Conservation (phyloP, 2,888 invertebrate species). For the Ennomos fuscantarius region DNA sequence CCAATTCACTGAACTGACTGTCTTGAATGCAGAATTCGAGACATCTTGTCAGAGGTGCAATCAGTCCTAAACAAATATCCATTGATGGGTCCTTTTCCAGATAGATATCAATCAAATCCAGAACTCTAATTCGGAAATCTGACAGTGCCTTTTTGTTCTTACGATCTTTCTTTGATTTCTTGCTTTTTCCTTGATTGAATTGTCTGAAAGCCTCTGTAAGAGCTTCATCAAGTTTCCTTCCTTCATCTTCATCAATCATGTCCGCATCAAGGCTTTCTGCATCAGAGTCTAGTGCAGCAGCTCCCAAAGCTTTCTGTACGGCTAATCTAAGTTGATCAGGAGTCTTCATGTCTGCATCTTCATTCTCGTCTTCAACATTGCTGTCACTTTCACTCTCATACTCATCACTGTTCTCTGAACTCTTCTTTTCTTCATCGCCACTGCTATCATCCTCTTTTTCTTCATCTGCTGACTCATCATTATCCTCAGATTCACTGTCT, state of each 20-base stretch:
- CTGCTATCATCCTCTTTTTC: conserved; percentile 57
- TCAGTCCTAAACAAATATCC: conserved; percentile 88
- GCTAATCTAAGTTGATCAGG: conserved; percentile 90
- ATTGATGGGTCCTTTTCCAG: conserved; percentile 89
- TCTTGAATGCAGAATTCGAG: conserved; percentile 89
- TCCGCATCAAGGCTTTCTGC: conserved; percentile 90
- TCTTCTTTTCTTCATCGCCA: conserved; percentile 53
- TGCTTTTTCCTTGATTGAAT: conserved; percentile 81
- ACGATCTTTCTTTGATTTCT: conserved; percentile 82
- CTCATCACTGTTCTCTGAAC: conserved; percentile 55
- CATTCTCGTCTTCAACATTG: conserved; percentile 71
- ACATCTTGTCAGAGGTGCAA: conserved; percentile 88
- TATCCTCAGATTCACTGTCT: conserved; percentile 63
- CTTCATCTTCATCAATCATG: conserved; percentile 91
- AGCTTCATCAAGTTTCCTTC: conserved; percentile 89
- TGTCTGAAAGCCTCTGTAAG: conserved; percentile 90
- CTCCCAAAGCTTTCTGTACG: conserved; percentile 89
- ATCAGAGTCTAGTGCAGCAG: conserved; percentile 85
- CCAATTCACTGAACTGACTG: conserved; percentile 87
- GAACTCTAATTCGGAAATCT: conserved; percentile 90
- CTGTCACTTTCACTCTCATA: conserved; percentile 65
- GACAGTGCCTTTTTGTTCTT: conserved; percentile 88
- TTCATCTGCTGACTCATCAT: conserved; percentile 68
- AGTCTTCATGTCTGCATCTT: conserved; percentile 86
- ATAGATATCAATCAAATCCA: conserved; percentile 91